These are phyloP conservation scores for Psammodynastes pulverulentus DNA, from an alignment of 2,113 vertebrate species.

Conservation along the genomic window DNA sequence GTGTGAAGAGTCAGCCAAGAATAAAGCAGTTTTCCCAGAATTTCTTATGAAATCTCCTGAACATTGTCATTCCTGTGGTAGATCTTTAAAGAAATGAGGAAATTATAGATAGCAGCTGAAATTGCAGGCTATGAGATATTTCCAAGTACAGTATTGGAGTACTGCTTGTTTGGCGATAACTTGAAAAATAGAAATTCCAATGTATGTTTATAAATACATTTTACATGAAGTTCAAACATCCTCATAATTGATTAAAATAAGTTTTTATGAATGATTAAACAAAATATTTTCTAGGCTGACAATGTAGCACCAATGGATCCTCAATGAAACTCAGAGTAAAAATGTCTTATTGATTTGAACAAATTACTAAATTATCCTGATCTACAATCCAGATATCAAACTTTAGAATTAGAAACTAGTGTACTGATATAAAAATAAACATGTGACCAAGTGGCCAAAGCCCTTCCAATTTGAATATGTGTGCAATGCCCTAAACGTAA, in stretches of 20 bases:
- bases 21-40: constrained; percentile 33
- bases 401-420: background rate
- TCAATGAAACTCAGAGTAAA: background rate
- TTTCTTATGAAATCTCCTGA: background rate
- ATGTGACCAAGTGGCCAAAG: background rate
- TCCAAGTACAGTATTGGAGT: background rate
- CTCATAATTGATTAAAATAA: background rate
- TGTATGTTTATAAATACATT: background rate
- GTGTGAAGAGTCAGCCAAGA: constrained; percentile 33
- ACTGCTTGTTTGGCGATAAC: background rate
- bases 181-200: background rate
- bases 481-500: background rate
- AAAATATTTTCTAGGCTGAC: background rate
- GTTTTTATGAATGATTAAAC: background rate
- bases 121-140: background rate
- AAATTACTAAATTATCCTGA: background rate
- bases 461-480: background rate
- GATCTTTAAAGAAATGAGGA: background rate
- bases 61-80: background rate
- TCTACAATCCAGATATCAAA: background rate
- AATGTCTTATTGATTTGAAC: background rate
- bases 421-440: background rate
- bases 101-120: background rate
- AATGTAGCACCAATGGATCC: background rate
- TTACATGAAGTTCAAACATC: background rate